Evolutionary conservation across 2,797 vertebrate genomes (phyloP).

Genomic region (Dermochelys coriacea): DNA sequence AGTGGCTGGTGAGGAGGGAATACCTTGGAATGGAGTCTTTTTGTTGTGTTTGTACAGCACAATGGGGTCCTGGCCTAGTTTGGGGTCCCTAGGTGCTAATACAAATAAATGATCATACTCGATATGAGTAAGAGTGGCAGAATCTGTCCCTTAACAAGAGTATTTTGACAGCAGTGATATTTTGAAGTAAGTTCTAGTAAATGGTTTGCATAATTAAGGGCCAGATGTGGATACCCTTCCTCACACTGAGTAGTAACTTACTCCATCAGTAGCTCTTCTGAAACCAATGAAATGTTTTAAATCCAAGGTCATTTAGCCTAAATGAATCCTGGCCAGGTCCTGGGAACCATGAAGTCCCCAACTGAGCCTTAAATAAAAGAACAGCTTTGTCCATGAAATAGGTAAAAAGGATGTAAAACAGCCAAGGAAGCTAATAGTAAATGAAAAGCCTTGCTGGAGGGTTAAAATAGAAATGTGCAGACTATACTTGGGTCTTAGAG

Average conservation of each 20-base stretch:
- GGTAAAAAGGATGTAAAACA: constrained; percentile 19
- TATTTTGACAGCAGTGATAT: neutral
- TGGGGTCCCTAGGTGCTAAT: neutral
- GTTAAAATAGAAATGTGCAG: neutral
- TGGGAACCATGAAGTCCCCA: constrained; percentile 59
- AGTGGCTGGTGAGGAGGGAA: too few relatives aligned
- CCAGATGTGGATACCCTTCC: neutral
- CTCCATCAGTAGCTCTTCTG: neutral
- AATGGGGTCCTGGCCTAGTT: too few relatives aligned
- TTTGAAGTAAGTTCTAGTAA: neutral
- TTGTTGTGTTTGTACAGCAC: neutral
- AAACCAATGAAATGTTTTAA: constrained; percentile 49
- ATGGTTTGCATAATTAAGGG: neutral
- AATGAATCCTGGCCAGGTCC: constrained; percentile 46
- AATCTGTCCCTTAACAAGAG: neutral
- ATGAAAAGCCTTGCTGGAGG: neutral
- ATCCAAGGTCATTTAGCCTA: constrained; percentile 23
- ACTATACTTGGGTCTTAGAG: neutral
- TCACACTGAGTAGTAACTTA: neutral
- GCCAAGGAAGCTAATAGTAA: neutral
- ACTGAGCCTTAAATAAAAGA: constrained; percentile 41
- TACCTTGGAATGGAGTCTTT: neutral
- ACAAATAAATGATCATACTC: neutral
- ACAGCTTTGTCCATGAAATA: constrained; percentile 4
- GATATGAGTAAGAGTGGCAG: neutral